phyloP scores from a whole-genome alignment of 2,113 vertebrate genomes.

The Cyanoderma ruficeps region DNA sequence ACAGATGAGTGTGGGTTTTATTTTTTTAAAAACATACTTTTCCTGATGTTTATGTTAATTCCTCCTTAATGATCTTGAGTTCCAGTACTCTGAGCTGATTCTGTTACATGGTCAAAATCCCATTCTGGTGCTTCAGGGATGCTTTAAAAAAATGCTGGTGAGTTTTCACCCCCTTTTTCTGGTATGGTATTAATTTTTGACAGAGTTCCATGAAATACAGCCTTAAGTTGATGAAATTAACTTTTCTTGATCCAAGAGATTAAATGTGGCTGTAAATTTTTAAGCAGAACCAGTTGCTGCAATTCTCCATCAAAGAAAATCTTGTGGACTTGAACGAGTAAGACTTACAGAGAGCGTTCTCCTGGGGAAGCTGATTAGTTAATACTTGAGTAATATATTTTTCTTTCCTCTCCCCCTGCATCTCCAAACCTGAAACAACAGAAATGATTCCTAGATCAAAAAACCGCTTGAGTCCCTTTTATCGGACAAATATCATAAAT shows the following conservation, averaged over 20 bases:
- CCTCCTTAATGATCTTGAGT: not conserved
- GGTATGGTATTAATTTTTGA: not conserved
- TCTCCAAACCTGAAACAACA: slow-evolving; percentile 52
- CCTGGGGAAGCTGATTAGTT: slow-evolving; percentile 48
- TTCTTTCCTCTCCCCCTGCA: not conserved
- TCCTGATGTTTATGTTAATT: not conserved
- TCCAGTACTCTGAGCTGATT: not conserved
- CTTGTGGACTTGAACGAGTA: slow-evolving; percentile 25
- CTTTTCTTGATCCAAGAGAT: slow-evolving; percentile 62
- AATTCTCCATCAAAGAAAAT: slow-evolving; percentile 61
- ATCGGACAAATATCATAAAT: slow-evolving; percentile 14
- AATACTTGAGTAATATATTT: slow-evolving; percentile 44
- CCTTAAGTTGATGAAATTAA: slow-evolving; percentile 49
- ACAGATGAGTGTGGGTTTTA: not conserved
- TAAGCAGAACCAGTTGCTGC: slow-evolving; percentile 52
- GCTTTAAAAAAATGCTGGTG: not conserved
- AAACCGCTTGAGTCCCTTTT: not conserved
- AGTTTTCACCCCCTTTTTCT: not conserved
- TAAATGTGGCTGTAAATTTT: slow-evolving; percentile 63
- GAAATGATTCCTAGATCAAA: slow-evolving; percentile 39
- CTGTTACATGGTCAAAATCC: not conserved
- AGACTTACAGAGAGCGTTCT: slow-evolving; percentile 4
- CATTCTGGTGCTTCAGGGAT: not conserved
- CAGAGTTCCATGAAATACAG: slow-evolving; percentile 2
- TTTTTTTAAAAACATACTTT: not conserved